Base-by-base conservation (phyloP, 2,797 vertebrate species). In the Cetoscarus ocellatus region DNA sequence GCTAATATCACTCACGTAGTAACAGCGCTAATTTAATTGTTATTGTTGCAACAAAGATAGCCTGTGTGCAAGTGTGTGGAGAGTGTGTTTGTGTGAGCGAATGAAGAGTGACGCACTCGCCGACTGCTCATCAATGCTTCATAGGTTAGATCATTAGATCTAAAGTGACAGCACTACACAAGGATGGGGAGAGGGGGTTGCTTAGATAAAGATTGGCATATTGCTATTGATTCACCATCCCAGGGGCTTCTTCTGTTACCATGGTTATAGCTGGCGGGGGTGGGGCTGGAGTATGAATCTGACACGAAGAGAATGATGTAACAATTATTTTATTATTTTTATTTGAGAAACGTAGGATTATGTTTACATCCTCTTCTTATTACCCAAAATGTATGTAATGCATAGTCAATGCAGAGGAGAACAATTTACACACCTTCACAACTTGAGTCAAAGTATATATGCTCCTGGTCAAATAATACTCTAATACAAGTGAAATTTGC, bases 131-230 rank as follows among this genome's bases (percentile, higher is more conserved):
- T 90, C 91, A 92, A 91, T 92, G 92, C 90, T 88, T 92, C 90
- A 92, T 92, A 92, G 91, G 91, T 91, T 92, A 90, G 90, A 92
- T 93, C 91, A 92, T 93, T 93, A 93, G 87, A 92, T 93, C 91
- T 92, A 90, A 92, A 93, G 92, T 93, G 92, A 93, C 92, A 91
- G 91, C 77, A 61, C 86, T 90, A 91, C 89, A 93, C 90, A 90
- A 85, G 86, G 83, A 88, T 84, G 69, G 80, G 74, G 85, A 86
- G 91, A 87, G 90, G 90, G 90, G 89, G 80, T 88, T 86, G 86
- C 79, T 86, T 87, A 91, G 86, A 93, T 93, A 87, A 91, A 90
- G 90, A 94, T 93, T 93, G 92, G 91, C 92, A 93, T 88, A 93
- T 90, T 88, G 86, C 87, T 94, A 95, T 95, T 93, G 94, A 95